A percentile compares a stretch with the other conserved stretches of the same genome.
Evolutionary conservation across 2,113 vertebrate species (phyloP).

Genomic region (Arothron firmamentum): DNA sequence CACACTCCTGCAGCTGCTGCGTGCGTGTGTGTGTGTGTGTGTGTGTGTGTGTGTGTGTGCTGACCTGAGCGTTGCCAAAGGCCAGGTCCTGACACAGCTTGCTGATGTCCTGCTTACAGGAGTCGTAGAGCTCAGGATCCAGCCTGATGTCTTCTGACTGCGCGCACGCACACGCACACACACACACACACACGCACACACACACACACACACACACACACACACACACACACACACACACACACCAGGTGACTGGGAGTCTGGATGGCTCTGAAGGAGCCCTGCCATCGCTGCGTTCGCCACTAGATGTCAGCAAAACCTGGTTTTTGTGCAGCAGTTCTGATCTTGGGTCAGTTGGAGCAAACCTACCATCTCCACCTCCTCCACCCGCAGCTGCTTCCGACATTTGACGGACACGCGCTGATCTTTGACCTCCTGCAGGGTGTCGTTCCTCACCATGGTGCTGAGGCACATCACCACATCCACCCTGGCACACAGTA

Average conservation of each 20-base stretch:
- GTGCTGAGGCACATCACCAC: slow-evolving; percentile 96
- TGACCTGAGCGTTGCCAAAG: slow-evolving; percentile 93
- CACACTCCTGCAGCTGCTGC: background rate
- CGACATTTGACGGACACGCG: slow-evolving; percentile 92
- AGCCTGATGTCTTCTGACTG: slow-evolving; percentile 95
- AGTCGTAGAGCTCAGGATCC: slow-evolving; percentile 90
- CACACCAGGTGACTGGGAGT: too few species aligned
- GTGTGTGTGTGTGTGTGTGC: background rate
- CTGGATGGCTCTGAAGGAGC: too few species aligned
- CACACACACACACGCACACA: too few species aligned
- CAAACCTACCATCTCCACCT: slow-evolving; percentile 89
- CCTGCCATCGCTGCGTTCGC: too few species aligned
- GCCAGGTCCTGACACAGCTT: slow-evolving; percentile 84
- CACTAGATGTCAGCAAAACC: too few species aligned
- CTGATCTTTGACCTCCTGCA: slow-evolving; percentile 92
- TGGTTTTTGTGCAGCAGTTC: background rate
- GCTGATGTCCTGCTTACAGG: slow-evolving; percentile 88
- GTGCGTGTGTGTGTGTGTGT: background rate
- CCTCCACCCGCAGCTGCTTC: slow-evolving; percentile 91
- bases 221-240: too few species aligned
- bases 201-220: too few species aligned
- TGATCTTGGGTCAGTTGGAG: background rate
- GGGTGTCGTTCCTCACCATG: slow-evolving; percentile 91
- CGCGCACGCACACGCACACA: background rate
- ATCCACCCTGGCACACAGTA: slow-evolving; percentile 79